Percentiles rank a stretch among this genome's conserved stretches.
phyloP scores from a whole-genome alignment of 2,888 invertebrate species.

The Arge pagana region DNA sequence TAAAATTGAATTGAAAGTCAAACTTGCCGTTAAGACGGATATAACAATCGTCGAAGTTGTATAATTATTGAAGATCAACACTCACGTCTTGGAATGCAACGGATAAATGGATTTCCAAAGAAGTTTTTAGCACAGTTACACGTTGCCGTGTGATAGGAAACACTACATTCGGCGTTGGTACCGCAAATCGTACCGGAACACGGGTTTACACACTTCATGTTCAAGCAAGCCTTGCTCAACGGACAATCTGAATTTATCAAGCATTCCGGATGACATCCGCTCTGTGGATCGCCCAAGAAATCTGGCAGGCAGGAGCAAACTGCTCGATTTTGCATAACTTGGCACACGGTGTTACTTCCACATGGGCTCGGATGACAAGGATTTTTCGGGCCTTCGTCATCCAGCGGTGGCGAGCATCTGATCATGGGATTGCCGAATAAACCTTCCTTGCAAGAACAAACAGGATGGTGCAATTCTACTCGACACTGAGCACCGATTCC shows the following conservation, averaged over 20 bases:
- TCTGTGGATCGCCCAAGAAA: constrained; percentile 78
- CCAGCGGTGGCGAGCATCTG: constrained; percentile 68
- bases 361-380: constrained; percentile 79
- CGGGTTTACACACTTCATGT: constrained; percentile 75
- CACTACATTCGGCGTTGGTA: constrained; percentile 77
- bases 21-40: not conserved
- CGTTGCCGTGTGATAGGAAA: constrained; percentile 80
- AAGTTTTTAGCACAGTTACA: constrained; percentile 79
- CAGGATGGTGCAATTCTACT: constrained; percentile 78
- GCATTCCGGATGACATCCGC: constrained; percentile 79
- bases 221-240: constrained; percentile 73
- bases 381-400: constrained; percentile 62
- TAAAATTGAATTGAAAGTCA: too few relatives aligned
- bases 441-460: constrained; percentile 75
- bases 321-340: constrained; percentile 70
- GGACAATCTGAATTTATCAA: constrained; percentile 82
- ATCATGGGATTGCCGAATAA: constrained; percentile 78
- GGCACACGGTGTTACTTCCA: constrained; percentile 79
- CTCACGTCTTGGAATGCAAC: constrained; percentile 68
- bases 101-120: constrained; percentile 79
- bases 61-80: constrained; percentile 25
- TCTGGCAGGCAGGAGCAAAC: constrained; percentile 78
- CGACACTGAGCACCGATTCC: constrained; percentile 75
- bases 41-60: too few relatives aligned
- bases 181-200: constrained; percentile 78